Conservation (phyloP, 2,113 vertebrate genomes). For the Megaceryle maxima region DNA sequence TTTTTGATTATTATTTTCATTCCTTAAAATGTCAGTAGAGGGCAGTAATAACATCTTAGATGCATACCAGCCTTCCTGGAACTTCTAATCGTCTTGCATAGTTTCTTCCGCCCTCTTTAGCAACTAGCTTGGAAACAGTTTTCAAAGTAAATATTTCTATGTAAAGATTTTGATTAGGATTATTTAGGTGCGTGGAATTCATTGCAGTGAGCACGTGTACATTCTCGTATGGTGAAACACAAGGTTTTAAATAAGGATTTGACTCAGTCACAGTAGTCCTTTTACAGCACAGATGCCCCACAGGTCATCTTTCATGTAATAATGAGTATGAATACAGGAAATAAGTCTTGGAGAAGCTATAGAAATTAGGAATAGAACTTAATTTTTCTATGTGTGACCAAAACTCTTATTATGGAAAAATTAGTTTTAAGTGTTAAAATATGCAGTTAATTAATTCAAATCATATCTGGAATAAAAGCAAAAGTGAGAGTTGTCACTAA, state of each 20-base stretch:
- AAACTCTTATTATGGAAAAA: background rate
- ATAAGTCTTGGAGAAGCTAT: background rate
- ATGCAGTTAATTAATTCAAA: background rate
- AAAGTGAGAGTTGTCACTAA: background rate
- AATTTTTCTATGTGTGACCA: background rate
- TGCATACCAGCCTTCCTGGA: background rate
- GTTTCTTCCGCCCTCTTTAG: background rate
- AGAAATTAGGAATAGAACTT: background rate
- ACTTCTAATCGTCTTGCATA: background rate
- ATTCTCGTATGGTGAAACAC: background rate
- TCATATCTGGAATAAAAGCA: background rate
- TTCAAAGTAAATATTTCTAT: background rate
- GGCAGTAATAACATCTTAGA: slow-evolving; percentile 1
- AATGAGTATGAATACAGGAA: background rate
- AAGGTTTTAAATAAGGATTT: background rate
- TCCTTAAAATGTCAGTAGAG: background rate
- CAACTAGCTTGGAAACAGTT: background rate
- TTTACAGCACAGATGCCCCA: background rate
- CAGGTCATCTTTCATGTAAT: background rate
- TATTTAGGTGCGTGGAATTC: background rate
- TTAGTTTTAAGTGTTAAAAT: background rate
- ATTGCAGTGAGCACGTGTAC: background rate
- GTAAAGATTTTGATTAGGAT: background rate
- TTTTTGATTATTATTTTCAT: no score
- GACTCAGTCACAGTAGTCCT: background rate